phyloP scores from a whole-genome alignment of 64 coral and sea anemone genomes.

The Acropora yongei region DNA sequence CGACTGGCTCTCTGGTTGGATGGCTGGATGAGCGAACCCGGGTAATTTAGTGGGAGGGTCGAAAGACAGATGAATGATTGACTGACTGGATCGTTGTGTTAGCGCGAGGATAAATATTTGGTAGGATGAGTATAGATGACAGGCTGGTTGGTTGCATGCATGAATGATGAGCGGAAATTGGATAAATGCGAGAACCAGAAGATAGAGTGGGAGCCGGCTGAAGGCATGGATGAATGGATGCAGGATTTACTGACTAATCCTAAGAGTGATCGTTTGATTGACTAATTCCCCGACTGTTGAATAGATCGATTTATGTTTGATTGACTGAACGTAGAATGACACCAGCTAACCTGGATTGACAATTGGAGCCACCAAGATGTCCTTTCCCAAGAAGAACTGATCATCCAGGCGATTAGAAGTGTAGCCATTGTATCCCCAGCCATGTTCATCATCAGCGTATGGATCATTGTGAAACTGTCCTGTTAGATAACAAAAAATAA shows the following conservation, averaged over 20 bases:
- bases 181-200: background rate
- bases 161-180: background rate
- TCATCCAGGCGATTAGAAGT: slow-evolving; percentile 70
- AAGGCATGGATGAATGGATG: background rate
- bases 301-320: background rate
- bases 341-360: slow-evolving; percentile 61
- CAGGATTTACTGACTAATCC: background rate
- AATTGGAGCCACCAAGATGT: slow-evolving; percentile 70
- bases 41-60: background rate
- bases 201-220: background rate
- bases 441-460: slow-evolving; percentile 54
- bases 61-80: background rate
- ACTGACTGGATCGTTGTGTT: too few relatives aligned
- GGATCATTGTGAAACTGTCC: slow-evolving; percentile 74
- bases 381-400: slow-evolving; percentile 76
- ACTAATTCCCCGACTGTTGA: background rate
- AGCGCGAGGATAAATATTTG: too few relatives aligned
- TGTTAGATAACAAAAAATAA: background rate
- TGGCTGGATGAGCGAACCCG: background rate
- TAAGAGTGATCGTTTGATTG: background rate
- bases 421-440: slow-evolving; percentile 60
- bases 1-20: background rate
- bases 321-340: background rate
- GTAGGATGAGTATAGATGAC: too few relatives aligned
- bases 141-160: too few relatives aligned